Evolutionary conservation across 2,113 vertebrate species (phyloP).

Genomic region (Rhea americana): DNA sequence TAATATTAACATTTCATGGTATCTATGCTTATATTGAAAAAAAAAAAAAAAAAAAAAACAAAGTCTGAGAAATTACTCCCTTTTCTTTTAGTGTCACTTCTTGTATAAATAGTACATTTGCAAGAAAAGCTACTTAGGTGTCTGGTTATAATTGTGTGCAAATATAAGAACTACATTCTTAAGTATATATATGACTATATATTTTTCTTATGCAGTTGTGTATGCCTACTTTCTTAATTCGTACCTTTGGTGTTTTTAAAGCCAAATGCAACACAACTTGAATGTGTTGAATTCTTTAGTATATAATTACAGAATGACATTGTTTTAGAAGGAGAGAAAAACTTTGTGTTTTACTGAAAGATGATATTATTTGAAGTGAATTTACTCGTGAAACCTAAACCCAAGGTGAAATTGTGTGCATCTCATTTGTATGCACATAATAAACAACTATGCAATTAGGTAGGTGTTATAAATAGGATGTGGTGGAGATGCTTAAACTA

Average conservation of each 20-base stretch:
- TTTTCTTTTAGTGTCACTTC: fast-evolving
- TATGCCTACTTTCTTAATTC: not conserved
- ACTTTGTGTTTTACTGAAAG: not conserved
- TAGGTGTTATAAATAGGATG: slow-evolving; percentile 95
- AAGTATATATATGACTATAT: fast-evolving
- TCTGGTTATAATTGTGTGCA: not conserved
- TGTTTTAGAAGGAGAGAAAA: not conserved
- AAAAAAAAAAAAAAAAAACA: too few relatives aligned
- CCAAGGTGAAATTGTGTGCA: not conserved
- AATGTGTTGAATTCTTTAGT: not conserved
- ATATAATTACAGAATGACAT: not conserved
- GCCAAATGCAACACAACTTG: not conserved
- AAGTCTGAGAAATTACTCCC: fast-evolving
- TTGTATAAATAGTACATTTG: not conserved
- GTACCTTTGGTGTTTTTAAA: not conserved
- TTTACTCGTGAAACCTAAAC: not conserved
- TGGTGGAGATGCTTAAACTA: slow-evolving; percentile 78
- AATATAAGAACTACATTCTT: not conserved
- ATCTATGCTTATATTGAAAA: not conserved
- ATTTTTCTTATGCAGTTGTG: not conserved
- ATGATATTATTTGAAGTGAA: not conserved
- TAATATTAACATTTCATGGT: fast-evolving
- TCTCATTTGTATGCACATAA: slow-evolving; percentile 38
- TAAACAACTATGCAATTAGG: slow-evolving; percentile 76
- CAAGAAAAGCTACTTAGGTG: not conserved